Conservation (phyloP, 2,113 vertebrate species). For the Dipodomys spectabilis region DNA sequence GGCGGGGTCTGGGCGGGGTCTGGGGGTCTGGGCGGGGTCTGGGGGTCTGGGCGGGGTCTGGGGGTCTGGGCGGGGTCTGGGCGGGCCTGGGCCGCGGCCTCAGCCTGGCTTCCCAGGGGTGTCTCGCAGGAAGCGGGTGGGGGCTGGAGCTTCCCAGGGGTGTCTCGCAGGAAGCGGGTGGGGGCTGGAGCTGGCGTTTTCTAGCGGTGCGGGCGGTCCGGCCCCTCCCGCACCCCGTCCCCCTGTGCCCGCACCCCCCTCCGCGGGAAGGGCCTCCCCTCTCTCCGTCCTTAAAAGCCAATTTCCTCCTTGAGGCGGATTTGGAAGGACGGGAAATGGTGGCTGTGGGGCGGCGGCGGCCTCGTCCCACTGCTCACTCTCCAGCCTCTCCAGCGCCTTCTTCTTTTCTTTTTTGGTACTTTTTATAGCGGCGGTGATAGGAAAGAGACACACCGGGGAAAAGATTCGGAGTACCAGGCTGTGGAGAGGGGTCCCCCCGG, state of each 20-base stretch:
- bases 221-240: accelerated
- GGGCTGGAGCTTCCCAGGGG: neutral
- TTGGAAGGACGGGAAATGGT: neutral
- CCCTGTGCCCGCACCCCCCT: too few relatives aligned
- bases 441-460: neutral
- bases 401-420: neutral
- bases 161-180: accelerated
- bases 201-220: too few relatives aligned
- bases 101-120: neutral
- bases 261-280: neutral
- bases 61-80: too few relatives aligned
- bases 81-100: neutral
- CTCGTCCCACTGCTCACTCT: neutral
- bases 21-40: neutral
- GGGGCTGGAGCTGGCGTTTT: accelerated
- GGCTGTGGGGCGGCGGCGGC: neutral
- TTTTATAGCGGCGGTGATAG: neutral
- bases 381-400: neutral
- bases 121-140: accelerated
- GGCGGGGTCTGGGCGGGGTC: accelerated
- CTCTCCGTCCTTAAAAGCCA: neutral
- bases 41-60: too few relatives aligned
- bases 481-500: accelerated
- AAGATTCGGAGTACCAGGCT: neutral
- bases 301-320: neutral